Percentiles rank a stretch among this genome's conserved stretches.
Evolutionary conservation across 2,797 vertebrate species (phyloP).

Genomic region (Petrocephalus sullivani): DNA sequence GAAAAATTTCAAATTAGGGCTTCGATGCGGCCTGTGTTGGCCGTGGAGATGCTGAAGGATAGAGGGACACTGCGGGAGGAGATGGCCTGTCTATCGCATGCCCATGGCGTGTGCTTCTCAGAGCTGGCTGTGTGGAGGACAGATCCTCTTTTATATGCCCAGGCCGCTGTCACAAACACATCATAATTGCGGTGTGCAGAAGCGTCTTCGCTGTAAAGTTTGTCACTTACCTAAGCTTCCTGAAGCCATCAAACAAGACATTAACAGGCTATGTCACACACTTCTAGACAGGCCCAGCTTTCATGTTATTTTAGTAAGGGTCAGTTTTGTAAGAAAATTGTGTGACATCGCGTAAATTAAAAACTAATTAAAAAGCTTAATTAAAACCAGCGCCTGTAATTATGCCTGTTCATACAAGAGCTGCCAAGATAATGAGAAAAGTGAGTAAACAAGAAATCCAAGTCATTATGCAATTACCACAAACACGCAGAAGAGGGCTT

Average conservation of each 20-base stretch:
- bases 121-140: background rate
- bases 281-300: slow-evolving; percentile 45
- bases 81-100: no score
- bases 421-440: background rate
- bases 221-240: slow-evolving; percentile 64
- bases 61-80: no score
- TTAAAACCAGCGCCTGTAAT: slow-evolving; percentile 1
- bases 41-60: background rate
- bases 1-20: background rate
- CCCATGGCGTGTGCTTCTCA: background rate
- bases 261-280: slow-evolving; percentile 51
- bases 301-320: slow-evolving; percentile 14
- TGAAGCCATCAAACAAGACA: slow-evolving; percentile 55
- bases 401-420: background rate
- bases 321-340: background rate
- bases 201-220: slow-evolving; percentile 45
- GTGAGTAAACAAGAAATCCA: background rate
- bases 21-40: background rate
- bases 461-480: background rate
- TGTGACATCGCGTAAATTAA: slow-evolving; percentile 16
- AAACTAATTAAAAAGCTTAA: slow-evolving; percentile 17
- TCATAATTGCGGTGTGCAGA: slow-evolving; percentile 12
- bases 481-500: background rate
- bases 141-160: background rate
- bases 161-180: slow-evolving; percentile 27